Evolutionary conservation across 2,113 vertebrate species (phyloP).

Genomic region (Rhinoderma darwinii): DNA sequence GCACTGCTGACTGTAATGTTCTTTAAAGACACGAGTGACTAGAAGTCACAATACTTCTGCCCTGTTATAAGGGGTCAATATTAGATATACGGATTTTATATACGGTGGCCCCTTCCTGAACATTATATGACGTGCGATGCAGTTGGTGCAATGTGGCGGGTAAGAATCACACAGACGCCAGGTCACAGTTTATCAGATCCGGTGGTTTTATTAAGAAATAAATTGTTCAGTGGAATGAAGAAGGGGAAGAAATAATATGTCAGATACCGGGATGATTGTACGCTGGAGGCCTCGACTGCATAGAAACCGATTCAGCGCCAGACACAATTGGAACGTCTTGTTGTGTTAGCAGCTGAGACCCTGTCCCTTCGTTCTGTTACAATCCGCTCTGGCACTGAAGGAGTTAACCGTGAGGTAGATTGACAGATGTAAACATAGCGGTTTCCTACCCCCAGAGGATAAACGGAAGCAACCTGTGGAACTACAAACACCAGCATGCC

Average conservation of each 20-base stretch:
- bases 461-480: neutral
- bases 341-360: neutral
- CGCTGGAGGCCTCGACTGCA: neutral
- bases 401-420: conserved; percentile 42
- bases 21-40: too few relatives aligned
- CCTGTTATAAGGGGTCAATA: too few relatives aligned
- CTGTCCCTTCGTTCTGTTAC: neutral
- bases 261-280: neutral
- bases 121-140: neutral
- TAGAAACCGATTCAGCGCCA: neutral
- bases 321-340: neutral
- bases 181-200: conserved; percentile 23
- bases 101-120: too few relatives aligned
- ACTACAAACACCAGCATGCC: neutral
- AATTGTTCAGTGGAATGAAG: conserved; percentile 16
- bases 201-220: conserved; percentile 43
- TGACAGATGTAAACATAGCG: conserved; percentile 13
- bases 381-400: conserved; percentile 8
- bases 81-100: too few relatives aligned
- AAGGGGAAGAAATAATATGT: neutral
- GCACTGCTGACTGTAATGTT: too few relatives aligned
- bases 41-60: too few relatives aligned
- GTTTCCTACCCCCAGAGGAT: neutral
- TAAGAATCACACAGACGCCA: neutral
- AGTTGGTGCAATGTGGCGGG: neutral